phyloP scores from a whole-genome alignment of 30 jellyfish, hydroid and myxozoan species.

The Morbakka virulenta region DNA sequence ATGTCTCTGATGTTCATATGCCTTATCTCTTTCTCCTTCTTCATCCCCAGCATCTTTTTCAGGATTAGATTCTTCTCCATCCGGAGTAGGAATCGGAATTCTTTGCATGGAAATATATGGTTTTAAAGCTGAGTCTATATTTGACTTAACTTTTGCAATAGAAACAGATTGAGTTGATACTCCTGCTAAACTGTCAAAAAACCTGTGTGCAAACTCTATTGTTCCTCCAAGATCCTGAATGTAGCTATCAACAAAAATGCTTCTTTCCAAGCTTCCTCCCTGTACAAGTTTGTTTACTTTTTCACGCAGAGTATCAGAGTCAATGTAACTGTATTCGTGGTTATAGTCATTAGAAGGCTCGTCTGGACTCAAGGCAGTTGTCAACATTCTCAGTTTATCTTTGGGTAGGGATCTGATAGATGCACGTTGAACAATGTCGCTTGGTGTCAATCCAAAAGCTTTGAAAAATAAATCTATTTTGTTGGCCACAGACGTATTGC shows the following conservation, averaged over 20 bases:
- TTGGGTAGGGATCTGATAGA: slow-evolving; percentile 21
- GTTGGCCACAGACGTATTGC: too few species aligned
- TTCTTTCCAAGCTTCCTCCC: slow-evolving; percentile 11
- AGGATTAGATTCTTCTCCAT: slow-evolving; percentile 36
- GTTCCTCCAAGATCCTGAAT: slow-evolving; percentile 36
- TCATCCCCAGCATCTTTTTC: slow-evolving; percentile 52
- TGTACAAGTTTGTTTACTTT: not conserved
- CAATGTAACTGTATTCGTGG: slow-evolving; percentile 52
- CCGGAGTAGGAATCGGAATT: slow-evolving; percentile 37
- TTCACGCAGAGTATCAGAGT: slow-evolving; percentile 15
- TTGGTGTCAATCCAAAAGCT: too few species aligned
- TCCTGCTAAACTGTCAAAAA: slow-evolving; percentile 38
- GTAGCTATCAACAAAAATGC: slow-evolving; percentile 13
- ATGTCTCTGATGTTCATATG: too few species aligned
- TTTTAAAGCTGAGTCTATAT: slow-evolving; percentile 22
- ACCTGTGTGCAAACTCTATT: slow-evolving; percentile 29
- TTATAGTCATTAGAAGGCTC: slow-evolving; percentile 60
- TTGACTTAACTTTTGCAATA: not conserved
- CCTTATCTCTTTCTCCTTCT: slow-evolving; percentile 6
- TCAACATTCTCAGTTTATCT: slow-evolving; percentile 9
- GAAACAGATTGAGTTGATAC: slow-evolving; percentile 11
- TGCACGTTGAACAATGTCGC: too few species aligned
- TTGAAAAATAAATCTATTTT: too few species aligned
- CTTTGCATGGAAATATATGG: slow-evolving; percentile 22
- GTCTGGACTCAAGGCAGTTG: slow-evolving; percentile 33